Evolutionary conservation across 2,888 invertebrate genomes (phyloP).

Genomic region (Stenotaenia linearis): DNA sequence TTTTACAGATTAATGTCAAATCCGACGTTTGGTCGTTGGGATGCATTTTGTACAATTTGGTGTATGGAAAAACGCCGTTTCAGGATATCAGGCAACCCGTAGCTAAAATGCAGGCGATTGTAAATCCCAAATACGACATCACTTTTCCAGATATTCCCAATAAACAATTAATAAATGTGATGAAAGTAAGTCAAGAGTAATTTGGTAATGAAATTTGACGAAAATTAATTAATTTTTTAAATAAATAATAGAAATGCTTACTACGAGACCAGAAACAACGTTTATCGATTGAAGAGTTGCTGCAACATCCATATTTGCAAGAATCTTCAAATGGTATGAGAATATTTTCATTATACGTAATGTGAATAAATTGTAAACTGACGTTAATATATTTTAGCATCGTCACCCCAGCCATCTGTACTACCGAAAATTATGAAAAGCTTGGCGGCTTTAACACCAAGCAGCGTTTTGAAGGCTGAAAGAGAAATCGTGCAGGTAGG

Average conservation of each 20-base stretch:
- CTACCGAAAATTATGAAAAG: neutral
- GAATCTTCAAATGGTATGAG: neutral
- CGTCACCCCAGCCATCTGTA: neutral
- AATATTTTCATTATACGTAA: no score
- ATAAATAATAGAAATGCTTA: constrained; percentile 3
- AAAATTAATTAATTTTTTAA: no score
- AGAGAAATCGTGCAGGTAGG: neutral
- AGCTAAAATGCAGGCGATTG: constrained; percentile 3
- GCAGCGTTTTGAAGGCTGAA: neutral
- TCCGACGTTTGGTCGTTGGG: constrained; percentile 98
- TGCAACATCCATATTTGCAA: constrained; percentile 7
- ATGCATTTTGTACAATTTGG: constrained; percentile 87
- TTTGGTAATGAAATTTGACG: no score
- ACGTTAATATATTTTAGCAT: neutral
- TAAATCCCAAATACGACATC: neutral
- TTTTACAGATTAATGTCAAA: constrained; percentile 79
- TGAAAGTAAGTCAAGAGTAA: neutral
- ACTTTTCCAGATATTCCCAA: neutral
- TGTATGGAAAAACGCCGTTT: constrained; percentile 87
- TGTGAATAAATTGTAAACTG: no score
- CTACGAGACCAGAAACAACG: neutral
- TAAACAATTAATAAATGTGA: constrained; percentile 15
- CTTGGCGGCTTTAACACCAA: neutral
- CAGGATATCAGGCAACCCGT: neutral
- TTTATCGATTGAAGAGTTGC: constrained; percentile 14